Conservation (phyloP, 2,797 vertebrate species). For the Mallotus villosus region DNA sequence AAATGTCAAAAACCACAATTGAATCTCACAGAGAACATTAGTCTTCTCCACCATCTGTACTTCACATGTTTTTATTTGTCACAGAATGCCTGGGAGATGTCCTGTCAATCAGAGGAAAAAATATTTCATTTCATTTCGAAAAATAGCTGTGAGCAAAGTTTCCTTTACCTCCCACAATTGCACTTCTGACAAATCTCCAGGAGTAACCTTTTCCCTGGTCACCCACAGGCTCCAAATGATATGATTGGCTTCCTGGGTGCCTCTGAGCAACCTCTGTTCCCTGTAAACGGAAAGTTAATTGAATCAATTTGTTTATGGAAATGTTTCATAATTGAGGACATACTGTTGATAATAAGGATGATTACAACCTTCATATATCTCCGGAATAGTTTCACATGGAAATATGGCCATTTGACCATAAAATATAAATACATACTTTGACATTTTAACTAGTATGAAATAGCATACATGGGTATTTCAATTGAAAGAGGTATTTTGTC, state of each 20-base stretch:
- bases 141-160: slow-evolving; percentile 2
- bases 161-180: not conserved
- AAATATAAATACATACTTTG: not conserved
- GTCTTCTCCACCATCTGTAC: not conserved
- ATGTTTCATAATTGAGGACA: not conserved
- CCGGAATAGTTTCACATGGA: not conserved
- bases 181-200: not conserved
- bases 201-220: not conserved
- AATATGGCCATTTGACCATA: not conserved
- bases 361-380: not conserved
- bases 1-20: not conserved
- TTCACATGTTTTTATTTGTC: not conserved
- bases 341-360: not conserved
- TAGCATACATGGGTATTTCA: not conserved
- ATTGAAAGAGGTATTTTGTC: not conserved
- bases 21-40: not conserved
- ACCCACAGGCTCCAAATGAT: not conserved
- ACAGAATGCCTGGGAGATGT: not conserved
- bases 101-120: not conserved
- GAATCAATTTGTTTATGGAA: not conserved
- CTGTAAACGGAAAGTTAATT: not conserved
- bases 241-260: not conserved
- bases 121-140: not conserved
- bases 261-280: not conserved
- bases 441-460: not conserved